Evolutionary conservation across 2,888 invertebrate species (phyloP).

Genomic region (Adelognathus sp.): DNA sequence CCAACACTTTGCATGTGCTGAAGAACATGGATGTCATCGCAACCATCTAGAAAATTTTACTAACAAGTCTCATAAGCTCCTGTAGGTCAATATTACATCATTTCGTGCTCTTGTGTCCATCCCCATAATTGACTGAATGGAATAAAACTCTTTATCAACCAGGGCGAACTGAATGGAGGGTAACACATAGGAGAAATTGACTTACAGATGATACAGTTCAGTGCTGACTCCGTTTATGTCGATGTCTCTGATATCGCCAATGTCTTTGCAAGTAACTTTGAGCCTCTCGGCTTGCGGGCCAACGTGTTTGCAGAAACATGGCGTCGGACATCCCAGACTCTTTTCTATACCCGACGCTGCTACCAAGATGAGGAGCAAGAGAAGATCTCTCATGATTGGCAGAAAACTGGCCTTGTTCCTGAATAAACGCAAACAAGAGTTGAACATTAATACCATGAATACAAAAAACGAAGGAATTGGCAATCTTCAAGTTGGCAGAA

Average conservation of each 20-base stretch:
- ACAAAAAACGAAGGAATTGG: background rate
- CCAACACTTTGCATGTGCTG: no score
- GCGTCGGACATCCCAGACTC: conserved; percentile 82
- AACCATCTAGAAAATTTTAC: no score
- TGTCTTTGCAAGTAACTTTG: conserved; percentile 85
- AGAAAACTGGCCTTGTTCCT: conserved; percentile 38
- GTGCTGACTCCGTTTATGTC: conserved; percentile 85
- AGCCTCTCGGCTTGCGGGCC: conserved; percentile 83
- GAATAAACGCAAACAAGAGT: background rate
- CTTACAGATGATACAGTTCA: conserved; percentile 87
- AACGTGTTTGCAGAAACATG: conserved; percentile 83
- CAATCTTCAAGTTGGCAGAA: background rate
- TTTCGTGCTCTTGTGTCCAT: no score
- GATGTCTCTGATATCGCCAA: conserved; percentile 84
- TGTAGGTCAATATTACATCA: no score
- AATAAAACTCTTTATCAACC: no score
- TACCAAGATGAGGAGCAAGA: conserved; percentile 69
- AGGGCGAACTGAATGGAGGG: background rate
- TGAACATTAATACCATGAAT: background rate
- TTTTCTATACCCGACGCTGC: conserved; percentile 64
- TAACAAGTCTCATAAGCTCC: no score
- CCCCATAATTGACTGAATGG: no score
- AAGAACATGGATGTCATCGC: no score
- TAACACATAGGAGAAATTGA: conserved; percentile 61
- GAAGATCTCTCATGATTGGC: conserved; percentile 66